Conservation (phyloP, 2,113 vertebrate species). For the Cryptotis parvus region DNA sequence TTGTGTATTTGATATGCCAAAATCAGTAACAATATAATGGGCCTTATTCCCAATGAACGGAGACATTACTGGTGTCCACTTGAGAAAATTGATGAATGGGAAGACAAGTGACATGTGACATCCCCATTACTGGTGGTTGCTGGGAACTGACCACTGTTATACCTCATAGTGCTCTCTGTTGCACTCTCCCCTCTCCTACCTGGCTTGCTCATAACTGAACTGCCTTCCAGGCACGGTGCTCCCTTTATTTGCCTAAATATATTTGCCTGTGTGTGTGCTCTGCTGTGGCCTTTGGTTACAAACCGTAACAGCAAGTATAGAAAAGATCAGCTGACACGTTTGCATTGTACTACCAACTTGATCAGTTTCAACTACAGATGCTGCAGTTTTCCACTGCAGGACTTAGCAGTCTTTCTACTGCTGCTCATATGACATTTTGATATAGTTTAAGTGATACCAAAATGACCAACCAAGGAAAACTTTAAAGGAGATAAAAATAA, state of each 20-base stretch:
- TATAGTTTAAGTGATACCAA: neutral
- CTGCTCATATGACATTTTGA: constrained; percentile 27
- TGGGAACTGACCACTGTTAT: neutral
- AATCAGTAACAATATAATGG: no score
- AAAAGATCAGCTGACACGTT: constrained; percentile 53
- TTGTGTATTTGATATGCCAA: no score
- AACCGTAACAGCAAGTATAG: neutral
- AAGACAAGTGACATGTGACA: no score
- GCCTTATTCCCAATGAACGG: no score
- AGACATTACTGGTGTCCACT: no score
- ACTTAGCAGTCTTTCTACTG: neutral
- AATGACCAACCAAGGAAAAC: constrained; percentile 5
- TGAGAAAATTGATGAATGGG: no score
- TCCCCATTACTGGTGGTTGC: neutral
- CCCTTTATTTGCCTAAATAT: neutral
- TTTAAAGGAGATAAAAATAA: neutral
- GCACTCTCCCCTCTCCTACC: neutral
- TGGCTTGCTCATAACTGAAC: neutral
- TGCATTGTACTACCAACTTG: neutral
- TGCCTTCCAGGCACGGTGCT: neutral
- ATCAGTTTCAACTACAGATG: neutral
- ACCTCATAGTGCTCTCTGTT: neutral
- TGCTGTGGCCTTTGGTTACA: neutral
- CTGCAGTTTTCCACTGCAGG: neutral
- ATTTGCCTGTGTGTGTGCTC: neutral